phyloP scores from a whole-genome alignment of 2,888 invertebrate species.

The Elmis aenea region DNA sequence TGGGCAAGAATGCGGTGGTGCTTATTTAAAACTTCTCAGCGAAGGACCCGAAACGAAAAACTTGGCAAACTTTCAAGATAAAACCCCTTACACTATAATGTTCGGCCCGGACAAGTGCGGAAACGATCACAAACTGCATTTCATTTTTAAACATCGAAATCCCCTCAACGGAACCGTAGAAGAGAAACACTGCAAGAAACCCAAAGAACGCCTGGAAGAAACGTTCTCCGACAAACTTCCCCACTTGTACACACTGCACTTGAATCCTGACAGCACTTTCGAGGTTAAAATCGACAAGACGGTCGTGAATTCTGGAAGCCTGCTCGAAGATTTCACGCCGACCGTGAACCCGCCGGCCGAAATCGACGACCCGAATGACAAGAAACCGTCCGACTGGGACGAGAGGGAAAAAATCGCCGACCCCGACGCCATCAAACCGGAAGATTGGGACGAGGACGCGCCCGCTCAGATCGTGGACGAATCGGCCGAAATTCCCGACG shows the following conservation, averaged over 20 bases:
- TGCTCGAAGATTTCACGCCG: slow-evolving; percentile 87
- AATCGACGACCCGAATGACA: slow-evolving; percentile 86
- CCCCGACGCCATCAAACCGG: slow-evolving; percentile 83
- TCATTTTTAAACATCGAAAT: slow-evolving; percentile 93
- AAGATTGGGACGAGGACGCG: slow-evolving; percentile 94
- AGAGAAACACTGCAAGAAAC: slow-evolving; percentile 95
- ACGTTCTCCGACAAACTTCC: slow-evolving; percentile 89
- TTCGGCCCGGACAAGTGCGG: slow-evolving; percentile 99
- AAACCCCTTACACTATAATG: slow-evolving; percentile 98
- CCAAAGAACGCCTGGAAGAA: slow-evolving; percentile 77
- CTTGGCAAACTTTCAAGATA: slow-evolving; percentile 83
- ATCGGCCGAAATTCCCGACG: slow-evolving; percentile 77
- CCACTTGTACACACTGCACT: slow-evolving; percentile 76
- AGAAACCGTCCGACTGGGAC: slow-evolving; percentile 91
- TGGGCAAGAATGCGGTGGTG: slow-evolving; percentile 98
- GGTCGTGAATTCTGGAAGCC: slow-evolving; percentile 77
- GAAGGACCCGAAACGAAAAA: slow-evolving; percentile 64
- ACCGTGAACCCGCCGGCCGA: slow-evolving; percentile 92
- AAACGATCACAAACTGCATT: slow-evolving; percentile 85
- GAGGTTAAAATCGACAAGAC: slow-evolving; percentile 78
- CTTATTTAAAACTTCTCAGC: slow-evolving; percentile 90
- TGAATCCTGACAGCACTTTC: slow-evolving; percentile 76
- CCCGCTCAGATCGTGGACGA: slow-evolving; percentile 86
- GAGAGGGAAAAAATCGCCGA: slow-evolving; percentile 86
- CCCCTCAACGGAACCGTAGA: slow-evolving; percentile 82